Evolutionary conservation across 2,888 invertebrate species (phyloP).

Genomic region (Melitaea athalia): DNA sequence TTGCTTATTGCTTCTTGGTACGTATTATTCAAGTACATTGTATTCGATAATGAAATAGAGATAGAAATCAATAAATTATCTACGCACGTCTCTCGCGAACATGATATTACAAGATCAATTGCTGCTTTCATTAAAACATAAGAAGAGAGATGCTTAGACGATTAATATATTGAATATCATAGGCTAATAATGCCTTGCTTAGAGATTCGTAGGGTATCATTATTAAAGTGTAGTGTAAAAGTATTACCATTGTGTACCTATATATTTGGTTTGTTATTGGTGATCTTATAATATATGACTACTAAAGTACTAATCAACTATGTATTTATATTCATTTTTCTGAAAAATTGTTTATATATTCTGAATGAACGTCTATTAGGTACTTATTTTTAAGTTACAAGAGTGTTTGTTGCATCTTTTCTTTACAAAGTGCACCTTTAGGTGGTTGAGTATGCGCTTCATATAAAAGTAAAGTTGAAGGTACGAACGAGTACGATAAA

Average conservation of each 20-base stretch:
- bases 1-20: conserved; percentile 34
- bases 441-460: too few relatives aligned
- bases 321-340: background rate
- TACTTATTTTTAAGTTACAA: too few relatives aligned
- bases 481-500: too few relatives aligned
- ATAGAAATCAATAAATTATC: conserved; percentile 23
- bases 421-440: too few relatives aligned
- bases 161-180: background rate
- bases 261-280: too few relatives aligned
- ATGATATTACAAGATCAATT: conserved; percentile 20
- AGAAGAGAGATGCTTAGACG: background rate
- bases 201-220: background rate
- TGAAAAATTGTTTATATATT: background rate
- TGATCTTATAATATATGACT: background rate
- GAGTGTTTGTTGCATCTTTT: too few relatives aligned
- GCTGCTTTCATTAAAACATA: conserved; percentile 30
- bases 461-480: too few relatives aligned
- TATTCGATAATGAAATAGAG: conserved; percentile 29
- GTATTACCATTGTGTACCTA: background rate
- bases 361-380: too few relatives aligned
- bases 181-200: background rate
- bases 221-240: background rate
- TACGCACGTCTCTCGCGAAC: conserved; percentile 13
- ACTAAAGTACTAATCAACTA: background rate
- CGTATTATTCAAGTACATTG: conserved; percentile 20